Percentiles rank a stretch among this genome's conserved stretches.
phyloP scores from a whole-genome alignment of 92 coral and sea anemone species.

The Zoanthus solanderi region DNA sequence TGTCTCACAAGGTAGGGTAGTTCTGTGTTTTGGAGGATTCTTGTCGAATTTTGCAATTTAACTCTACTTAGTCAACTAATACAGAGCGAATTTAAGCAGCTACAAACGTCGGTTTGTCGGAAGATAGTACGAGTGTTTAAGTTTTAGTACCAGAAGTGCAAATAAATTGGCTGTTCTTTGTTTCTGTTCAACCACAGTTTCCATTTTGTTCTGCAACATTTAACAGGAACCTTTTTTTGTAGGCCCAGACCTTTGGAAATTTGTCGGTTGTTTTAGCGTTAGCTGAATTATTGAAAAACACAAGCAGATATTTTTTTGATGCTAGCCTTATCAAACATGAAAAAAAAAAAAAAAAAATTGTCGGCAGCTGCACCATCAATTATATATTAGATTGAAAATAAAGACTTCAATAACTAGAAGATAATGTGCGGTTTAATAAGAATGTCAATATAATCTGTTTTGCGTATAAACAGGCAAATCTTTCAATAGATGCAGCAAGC shows the following conservation, averaged over 20 bases:
- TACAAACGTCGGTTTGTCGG: neutral
- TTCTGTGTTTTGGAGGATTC: neutral
- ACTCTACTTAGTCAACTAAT: neutral
- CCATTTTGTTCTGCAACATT: neutral
- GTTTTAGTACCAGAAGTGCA: neutral
- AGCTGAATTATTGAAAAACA: neutral
- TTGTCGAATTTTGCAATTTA: neutral
- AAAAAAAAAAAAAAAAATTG: neutral
- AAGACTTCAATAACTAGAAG: neutral
- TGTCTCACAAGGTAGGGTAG: neutral
- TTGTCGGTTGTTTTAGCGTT: neutral
- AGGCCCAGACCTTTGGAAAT: neutral
- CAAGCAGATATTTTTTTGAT: neutral
- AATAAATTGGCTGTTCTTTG: neutral
- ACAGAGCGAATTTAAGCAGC: neutral
- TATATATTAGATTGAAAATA: neutral
- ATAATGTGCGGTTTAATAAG: neutral
- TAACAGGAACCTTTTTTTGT: neutral
- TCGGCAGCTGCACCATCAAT: neutral
- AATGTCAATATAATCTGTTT: neutral
- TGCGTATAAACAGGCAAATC: constrained; percentile 11
- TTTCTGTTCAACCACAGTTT: neutral
- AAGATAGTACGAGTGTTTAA: neutral
- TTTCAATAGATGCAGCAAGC: neutral
- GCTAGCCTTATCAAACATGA: neutral